Evolutionary conservation across 2,888 invertebrate genomes (phyloP).

Genomic region (Theristus sp.): DNA sequence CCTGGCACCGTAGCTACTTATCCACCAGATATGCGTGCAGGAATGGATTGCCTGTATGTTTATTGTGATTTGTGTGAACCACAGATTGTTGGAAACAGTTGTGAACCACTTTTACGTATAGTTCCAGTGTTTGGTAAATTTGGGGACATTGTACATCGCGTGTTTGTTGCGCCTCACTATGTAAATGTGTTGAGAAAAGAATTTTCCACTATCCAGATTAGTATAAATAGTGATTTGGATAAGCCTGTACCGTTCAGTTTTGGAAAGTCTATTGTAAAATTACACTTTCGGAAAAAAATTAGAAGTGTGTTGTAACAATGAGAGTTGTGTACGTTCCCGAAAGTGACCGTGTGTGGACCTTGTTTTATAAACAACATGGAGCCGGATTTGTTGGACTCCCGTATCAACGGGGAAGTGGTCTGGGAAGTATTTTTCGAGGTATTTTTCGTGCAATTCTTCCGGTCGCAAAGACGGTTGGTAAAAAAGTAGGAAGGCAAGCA

Average conservation of each 20-base stretch:
- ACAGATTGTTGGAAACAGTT: not conserved
- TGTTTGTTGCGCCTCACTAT: not conserved
- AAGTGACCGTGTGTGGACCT: not conserved
- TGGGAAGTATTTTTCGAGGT: not conserved
- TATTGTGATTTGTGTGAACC: conserved; percentile 1
- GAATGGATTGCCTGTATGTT: not conserved
- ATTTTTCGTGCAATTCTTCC: not conserved
- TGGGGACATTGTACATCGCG: not conserved
- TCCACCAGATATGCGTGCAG: conserved; percentile 1
- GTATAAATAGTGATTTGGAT: not conserved
- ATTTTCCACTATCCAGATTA: not conserved
- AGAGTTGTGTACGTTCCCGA: not conserved
- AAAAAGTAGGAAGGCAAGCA: not conserved
- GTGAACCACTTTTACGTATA: not conserved
- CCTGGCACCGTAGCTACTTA: not conserved
- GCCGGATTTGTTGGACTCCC: not conserved
- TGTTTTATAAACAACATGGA: not conserved
- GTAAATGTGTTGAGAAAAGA: not conserved
- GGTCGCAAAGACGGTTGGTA: not conserved
- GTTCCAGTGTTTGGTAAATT: not conserved
- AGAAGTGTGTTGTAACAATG: too few relatives aligned
- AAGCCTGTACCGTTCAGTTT: not conserved
- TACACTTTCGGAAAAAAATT: conserved; percentile 4
- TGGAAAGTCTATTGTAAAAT: conserved; percentile 3
- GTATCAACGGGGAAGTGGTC: not conserved